Base-by-base conservation (phyloP, 2,113 vertebrate genomes). In the Brachyhypopomus occidentalis region DNA sequence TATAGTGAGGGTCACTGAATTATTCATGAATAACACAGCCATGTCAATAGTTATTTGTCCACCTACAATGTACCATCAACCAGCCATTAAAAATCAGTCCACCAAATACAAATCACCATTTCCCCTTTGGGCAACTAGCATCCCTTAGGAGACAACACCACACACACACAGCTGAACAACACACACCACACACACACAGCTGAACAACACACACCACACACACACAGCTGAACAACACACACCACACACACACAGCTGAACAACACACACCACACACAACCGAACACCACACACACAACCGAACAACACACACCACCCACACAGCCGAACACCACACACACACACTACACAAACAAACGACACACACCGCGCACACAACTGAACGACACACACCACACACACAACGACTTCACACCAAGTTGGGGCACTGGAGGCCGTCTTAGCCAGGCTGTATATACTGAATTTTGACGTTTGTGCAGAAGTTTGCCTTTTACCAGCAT, bases 21-120 rank as follows among this genome's bases (percentile, higher is more conserved):
- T 12, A 16, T 38, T 75, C 16, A 41, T 41, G 12, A 41, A 6
- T 52, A 19, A 64, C 25, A 8, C 74, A 27, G 16, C 19, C 20
- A 30, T 77, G 25, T 77, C 36, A 48, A 64, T 27, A 52, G 2
- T 9, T 36, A 63, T 62, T 41, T 62, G n/a, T 75, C 73, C 23
- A 20, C 14, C 8, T 52, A 20, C 11, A 20, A 45, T 67, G 22
- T 41, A 66, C 25, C 62, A 34, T 25, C 20, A 59, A 77, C 4
- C 25, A 66, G 27, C 63, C 30, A 6, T 66, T 66, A 17, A 17
- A 52, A 66, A 66, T 16, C 63, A 30, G 12, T 66, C 27, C 19
- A 66, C 7, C 25, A 19, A 45, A 45, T 36, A 38, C 20, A 19
- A 52, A 20, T 25, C 62, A 64, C 22, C 38, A 52, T 63, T 34